Evolutionary conservation across 2,797 vertebrate species (phyloP).

Genomic region (Amblyraja radiata): DNA sequence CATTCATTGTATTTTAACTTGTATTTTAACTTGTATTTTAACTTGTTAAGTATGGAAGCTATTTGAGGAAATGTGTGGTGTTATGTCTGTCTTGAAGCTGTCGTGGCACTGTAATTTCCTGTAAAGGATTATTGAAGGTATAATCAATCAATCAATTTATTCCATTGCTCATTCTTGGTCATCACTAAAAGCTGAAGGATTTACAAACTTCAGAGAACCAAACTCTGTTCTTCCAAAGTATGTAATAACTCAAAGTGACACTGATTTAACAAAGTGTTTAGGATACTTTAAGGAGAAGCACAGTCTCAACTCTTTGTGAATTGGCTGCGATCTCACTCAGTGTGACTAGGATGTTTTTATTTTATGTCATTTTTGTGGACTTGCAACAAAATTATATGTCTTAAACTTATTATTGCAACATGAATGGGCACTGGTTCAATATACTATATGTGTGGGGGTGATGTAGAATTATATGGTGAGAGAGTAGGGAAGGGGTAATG

Average conservation of each 20-base stretch:
- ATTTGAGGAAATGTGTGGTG: too few relatives aligned
- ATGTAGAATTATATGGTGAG: too few relatives aligned
- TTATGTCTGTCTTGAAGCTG: too few relatives aligned
- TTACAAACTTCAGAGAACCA: neutral
- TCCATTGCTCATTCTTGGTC: neutral
- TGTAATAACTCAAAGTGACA: constrained; percentile 9
- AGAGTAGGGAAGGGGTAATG: neutral
- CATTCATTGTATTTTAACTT: too few relatives aligned
- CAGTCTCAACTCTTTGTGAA: neutral
- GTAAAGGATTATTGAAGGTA: too few relatives aligned
- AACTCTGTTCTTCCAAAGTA: neutral
- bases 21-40: too few relatives aligned
- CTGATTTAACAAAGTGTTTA: neutral
- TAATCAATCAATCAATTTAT: too few relatives aligned
- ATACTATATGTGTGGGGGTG: neutral
- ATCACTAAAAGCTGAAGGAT: neutral
- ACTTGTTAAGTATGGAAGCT: too few relatives aligned
- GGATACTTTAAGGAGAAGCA: neutral
- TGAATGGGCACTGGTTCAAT: neutral
- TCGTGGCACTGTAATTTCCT: too few relatives aligned
- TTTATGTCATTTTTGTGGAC: neutral
- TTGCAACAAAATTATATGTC: neutral
- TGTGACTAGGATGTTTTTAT: neutral
- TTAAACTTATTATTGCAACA: neutral
- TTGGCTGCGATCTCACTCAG: neutral